Evolutionary conservation across 2,888 invertebrate species (phyloP), one percentile per base, ranked within the genome.

Genomic region (Trimorus sp.): DNA sequence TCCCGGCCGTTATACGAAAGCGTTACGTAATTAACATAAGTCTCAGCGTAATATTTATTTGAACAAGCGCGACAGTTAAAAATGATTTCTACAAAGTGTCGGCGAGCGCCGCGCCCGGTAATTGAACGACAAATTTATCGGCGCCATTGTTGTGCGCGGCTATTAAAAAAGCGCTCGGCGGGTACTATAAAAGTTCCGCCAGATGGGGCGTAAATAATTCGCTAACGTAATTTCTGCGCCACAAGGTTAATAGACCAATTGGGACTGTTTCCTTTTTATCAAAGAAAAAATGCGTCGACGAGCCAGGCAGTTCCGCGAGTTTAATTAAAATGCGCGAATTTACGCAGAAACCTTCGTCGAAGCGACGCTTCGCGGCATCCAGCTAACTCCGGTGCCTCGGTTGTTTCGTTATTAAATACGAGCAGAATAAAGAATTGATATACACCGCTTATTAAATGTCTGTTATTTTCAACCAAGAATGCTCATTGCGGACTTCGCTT

Each of bases 1-100:
- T 74, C 53, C 63, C 26, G 26, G 15, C 48, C 51, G 74, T 65
- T 70, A 14, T 40, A 48, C 36, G 54, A 70, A 70, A 75, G 65
- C 15, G 74, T 79, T 79, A 42, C 79, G 70, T 59, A 56, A 79
- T 79, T 74, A 69, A 79, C 79, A 74, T 63, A 65, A 74, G 74
- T 75, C 66, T 45, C 36, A 14, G 40, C 15, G 42, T 62, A 38
- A 68, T 68, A 68, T 73, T 79, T 74, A 68, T 59, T 62, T 49
- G 48, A 70, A 71, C 71, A 63, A 54, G 71, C 48, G 37, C 40
- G 15, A 7, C 53, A 40, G 26, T 58, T 45, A 62, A 62, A 62
- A 76, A 69, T 69, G 49, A 69, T 49, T n/a, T 14, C 53, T n/a
- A 14, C 76, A 62, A 69, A 45, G 60, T 40, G 66, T 16, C 45